A percentile compares a stretch with the other conserved stretches of the same genome.
phyloP scores from a whole-genome alignment of 2,888 invertebrate species.

The Cremastobaeus sp. region DNA sequence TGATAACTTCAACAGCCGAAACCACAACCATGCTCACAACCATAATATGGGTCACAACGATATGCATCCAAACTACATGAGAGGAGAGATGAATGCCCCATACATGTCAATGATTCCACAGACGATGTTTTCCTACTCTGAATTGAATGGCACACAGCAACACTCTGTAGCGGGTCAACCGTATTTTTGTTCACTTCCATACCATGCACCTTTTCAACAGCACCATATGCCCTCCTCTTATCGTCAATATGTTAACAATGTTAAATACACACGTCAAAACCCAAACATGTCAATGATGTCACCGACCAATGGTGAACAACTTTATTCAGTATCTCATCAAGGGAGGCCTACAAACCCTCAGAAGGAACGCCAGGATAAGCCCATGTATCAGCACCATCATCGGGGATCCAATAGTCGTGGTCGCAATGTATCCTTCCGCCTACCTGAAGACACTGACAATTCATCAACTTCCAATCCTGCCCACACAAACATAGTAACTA shows the following conservation, averaged over 20 bases:
- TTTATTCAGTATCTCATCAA: neutral
- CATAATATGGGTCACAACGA: constrained; percentile 62
- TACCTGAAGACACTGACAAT: neutral
- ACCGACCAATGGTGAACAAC: neutral
- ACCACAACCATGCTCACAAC: constrained; percentile 54
- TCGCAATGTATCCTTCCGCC: neutral
- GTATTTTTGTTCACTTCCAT: constrained; percentile 37
- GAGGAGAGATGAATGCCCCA: constrained; percentile 64
- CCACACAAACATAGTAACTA: constrained; percentile 63
- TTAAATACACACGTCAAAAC: constrained; percentile 13
- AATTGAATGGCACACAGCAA: constrained; percentile 57
- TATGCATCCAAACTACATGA: constrained; percentile 66
- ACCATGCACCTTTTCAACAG: constrained; percentile 58
- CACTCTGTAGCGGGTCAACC: constrained; percentile 64
- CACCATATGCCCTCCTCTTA: constrained; percentile 75
- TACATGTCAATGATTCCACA: constrained; percentile 62
- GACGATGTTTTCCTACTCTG: neutral
- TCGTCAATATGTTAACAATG: constrained; percentile 1
- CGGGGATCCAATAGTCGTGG: constrained; percentile 19
- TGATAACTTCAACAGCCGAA: constrained; percentile 67
- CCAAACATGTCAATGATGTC: constrained; percentile 1
- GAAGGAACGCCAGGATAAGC: constrained; percentile 27
- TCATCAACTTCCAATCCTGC: neutral
- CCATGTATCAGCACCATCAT: constrained; percentile 17
- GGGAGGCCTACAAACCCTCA: neutral